Conservation (phyloP, 2,797 vertebrate species). For the Apogon hyalosoma region DNA sequence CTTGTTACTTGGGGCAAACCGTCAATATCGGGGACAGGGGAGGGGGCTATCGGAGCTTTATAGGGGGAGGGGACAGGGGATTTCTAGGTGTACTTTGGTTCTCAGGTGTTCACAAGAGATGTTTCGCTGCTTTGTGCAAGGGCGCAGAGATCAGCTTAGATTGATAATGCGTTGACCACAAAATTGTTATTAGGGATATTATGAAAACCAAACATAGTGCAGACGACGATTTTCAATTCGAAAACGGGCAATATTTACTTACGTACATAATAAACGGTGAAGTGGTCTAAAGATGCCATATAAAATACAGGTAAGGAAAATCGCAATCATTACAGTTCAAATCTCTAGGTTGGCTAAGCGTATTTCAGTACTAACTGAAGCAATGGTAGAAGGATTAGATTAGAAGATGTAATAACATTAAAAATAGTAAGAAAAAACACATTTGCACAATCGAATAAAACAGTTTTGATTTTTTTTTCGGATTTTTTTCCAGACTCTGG, state of each 20-base stretch:
- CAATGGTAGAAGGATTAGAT: slow-evolving; percentile 87
- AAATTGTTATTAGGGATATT: slow-evolving; percentile 64
- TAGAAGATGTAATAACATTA: slow-evolving; percentile 87
- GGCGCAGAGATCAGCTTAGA: slow-evolving; percentile 76
- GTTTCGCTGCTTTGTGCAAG: slow-evolving; percentile 81
- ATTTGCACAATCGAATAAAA: slow-evolving; percentile 86
- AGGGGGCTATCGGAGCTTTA: slow-evolving; percentile 23
- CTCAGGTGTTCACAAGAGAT: slow-evolving; percentile 74
- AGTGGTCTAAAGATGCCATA: slow-evolving; percentile 86
- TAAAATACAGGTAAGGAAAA: slow-evolving; percentile 87
- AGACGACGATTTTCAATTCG: slow-evolving; percentile 75
- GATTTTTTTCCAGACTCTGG: slow-evolving; percentile 81
- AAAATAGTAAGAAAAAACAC: slow-evolving; percentile 86
- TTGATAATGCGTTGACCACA: slow-evolving; percentile 59
- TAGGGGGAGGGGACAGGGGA: slow-evolving; percentile 30
- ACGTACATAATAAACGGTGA: slow-evolving; percentile 84
- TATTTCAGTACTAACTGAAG: slow-evolving; percentile 88
- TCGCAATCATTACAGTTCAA: slow-evolving; percentile 86
- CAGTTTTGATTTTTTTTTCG: slow-evolving; percentile 79
- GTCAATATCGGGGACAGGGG: slow-evolving; percentile 13
- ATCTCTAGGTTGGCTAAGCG: slow-evolving; percentile 87
- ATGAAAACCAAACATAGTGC: slow-evolving; percentile 77
- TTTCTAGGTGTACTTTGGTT: slow-evolving; percentile 80
- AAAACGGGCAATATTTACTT: slow-evolving; percentile 81
- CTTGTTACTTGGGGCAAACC: slow-evolving; percentile 48